Conservation (phyloP, 2,797 vertebrate species). For the Dendrocincla fuliginosa region DNA sequence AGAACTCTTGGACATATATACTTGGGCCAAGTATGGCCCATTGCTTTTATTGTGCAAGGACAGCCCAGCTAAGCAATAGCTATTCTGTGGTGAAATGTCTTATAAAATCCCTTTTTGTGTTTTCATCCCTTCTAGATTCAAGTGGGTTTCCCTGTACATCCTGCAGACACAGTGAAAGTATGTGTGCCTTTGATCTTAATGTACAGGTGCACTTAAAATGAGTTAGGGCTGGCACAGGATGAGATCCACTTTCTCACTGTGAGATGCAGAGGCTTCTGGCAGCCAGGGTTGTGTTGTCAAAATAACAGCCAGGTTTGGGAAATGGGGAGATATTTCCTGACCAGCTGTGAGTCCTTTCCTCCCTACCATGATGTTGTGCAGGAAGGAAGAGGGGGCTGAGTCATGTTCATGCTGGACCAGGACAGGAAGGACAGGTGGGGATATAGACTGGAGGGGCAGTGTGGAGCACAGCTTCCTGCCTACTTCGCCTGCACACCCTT, state of each 20-base stretch:
- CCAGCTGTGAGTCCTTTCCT: background rate
- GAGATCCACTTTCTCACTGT: background rate
- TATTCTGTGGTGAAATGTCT: background rate
- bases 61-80: background rate
- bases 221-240: background rate
- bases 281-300: background rate
- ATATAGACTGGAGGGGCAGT: accelerated
- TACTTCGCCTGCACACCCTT: background rate
- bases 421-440: background rate
- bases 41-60: background rate
- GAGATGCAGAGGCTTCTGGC: background rate
- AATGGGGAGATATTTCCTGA: background rate
- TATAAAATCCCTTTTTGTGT: background rate
- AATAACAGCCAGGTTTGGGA: background rate
- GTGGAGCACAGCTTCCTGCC: background rate
- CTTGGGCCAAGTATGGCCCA: background rate
- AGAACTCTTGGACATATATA: background rate
- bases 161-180: background rate
- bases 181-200: background rate
- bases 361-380: accelerated
- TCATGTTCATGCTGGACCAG: background rate
- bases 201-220: background rate
- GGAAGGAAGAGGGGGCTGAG: background rate
- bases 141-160: background rate
- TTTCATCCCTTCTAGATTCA: background rate